A percentile compares a stretch with the other conserved stretches of the same genome.
Conservation (phyloP, 92 coral and sea anemone genomes). For the Phymanthus crucifer region DNA sequence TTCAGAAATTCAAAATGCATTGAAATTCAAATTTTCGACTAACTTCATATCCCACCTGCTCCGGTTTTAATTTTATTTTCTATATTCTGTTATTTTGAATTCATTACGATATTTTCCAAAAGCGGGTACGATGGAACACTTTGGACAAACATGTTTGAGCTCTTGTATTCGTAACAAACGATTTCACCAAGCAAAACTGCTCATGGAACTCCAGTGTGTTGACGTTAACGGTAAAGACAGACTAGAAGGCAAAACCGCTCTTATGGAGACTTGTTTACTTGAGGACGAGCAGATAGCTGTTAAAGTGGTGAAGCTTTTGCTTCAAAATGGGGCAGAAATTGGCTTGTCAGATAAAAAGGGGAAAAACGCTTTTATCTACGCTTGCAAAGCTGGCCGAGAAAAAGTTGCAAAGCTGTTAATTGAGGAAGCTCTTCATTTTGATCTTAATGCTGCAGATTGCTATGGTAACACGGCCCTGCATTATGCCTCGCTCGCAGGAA, state of each 20-base stretch:
- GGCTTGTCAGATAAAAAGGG: constrained; percentile 66
- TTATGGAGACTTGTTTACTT: constrained; percentile 75
- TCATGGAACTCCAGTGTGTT: constrained; percentile 59
- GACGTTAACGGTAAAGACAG: constrained; percentile 60
- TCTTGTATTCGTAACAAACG: constrained; percentile 53
- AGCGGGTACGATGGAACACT: neutral
- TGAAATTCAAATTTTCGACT: no score
- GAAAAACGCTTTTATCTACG: constrained; percentile 65
- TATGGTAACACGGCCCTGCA: constrained; percentile 80
- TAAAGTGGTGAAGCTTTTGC: constrained; percentile 56
- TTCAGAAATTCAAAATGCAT: no score
- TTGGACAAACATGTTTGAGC: neutral
- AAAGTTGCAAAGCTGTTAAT: constrained; percentile 70
- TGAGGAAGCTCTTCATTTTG: constrained; percentile 66
- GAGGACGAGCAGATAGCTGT: constrained; percentile 80
- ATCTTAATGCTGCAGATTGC: constrained; percentile 65
- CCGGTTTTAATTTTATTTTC: no score
- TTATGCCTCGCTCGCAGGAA: constrained; percentile 73
- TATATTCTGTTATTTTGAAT: no score
- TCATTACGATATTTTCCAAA: neutral
- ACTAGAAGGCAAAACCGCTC: constrained; percentile 56
- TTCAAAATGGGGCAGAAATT: constrained; percentile 70
- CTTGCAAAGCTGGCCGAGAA: constrained; percentile 69
- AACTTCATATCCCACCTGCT: no score
- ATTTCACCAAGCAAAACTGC: constrained; percentile 71